Conservation (phyloP, 64 coral and sea anemone genomes). For the Montipora cactus region DNA sequence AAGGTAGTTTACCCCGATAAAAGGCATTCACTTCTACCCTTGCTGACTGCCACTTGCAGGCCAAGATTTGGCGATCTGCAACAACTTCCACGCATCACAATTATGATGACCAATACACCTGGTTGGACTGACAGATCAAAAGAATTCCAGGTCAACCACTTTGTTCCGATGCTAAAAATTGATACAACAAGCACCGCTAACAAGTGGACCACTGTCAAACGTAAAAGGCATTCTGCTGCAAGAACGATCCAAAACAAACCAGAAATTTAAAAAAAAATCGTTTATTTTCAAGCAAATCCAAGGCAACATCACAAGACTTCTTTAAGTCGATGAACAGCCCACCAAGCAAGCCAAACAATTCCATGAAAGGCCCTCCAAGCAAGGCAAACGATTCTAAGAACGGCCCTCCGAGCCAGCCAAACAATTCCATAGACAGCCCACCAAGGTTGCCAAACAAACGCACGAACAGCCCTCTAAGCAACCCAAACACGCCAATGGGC, state of each 20-base stretch:
- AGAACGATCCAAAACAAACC: background rate
- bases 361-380: background rate
- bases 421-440: background rate
- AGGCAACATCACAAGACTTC: constrained; percentile 5
- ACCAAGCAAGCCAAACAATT: background rate
- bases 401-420: background rate
- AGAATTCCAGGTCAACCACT: constrained; percentile 13
- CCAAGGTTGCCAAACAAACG: background rate
- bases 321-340: background rate
- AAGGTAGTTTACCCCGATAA: constrained; percentile 40
- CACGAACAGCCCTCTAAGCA: background rate
- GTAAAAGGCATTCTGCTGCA: constrained; percentile 5
- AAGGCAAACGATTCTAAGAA: background rate
- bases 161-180: constrained; percentile 2
- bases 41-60: constrained; percentile 12
- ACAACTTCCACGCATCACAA: constrained; percentile 26
- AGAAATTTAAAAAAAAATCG: background rate
- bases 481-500: background rate
- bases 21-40: constrained; percentile 2
- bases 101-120: constrained; percentile 34
- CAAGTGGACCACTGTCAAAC: background rate
- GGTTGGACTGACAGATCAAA: constrained; percentile 19
- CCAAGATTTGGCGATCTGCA: constrained; percentile 17
- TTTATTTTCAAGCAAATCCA: background rate
- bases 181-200: background rate